phyloP scores from a whole-genome alignment of 1,140 invertebrate species.

The Octopus bimaculoides region DNA sequence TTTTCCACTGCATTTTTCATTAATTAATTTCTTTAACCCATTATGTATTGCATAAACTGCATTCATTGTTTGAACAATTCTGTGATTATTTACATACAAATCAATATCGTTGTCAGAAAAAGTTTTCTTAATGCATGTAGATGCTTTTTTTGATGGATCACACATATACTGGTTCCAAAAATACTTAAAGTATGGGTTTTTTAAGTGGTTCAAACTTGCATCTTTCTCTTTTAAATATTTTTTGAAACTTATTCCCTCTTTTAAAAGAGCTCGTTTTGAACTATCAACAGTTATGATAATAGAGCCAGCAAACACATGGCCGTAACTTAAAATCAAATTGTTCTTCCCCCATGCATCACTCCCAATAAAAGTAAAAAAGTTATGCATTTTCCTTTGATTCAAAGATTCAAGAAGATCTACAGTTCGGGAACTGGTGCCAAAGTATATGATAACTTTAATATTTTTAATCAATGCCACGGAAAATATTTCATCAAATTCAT shows the following conservation, averaged over 20 bases:
- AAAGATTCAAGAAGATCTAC: slow-evolving; percentile 57
- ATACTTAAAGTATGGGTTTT: slow-evolving; percentile 44
- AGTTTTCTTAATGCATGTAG: slow-evolving; percentile 9
- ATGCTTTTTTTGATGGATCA: slow-evolving; percentile 29
- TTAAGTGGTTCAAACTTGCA: slow-evolving; percentile 18
- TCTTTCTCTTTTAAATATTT: slow-evolving; percentile 23
- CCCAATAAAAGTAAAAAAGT: slow-evolving; percentile 68
- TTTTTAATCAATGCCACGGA: slow-evolving; percentile 18
- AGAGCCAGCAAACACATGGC: slow-evolving; percentile 30
- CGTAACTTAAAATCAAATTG: slow-evolving; percentile 24
- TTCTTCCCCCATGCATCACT: slow-evolving; percentile 78
- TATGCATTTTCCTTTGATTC: slow-evolving; percentile 46
- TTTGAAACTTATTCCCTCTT: slow-evolving; percentile 14
- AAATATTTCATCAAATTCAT: slow-evolving; percentile 22
- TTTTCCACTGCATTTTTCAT: slow-evolving; percentile 20
- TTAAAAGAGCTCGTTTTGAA: not conserved
- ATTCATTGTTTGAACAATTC: slow-evolving; percentile 37
- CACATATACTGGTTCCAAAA: slow-evolving; percentile 42
- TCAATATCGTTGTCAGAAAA: slow-evolving; percentile 26
- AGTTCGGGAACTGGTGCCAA: slow-evolving; percentile 70
- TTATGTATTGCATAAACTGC: slow-evolving; percentile 36
- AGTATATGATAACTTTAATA: slow-evolving; percentile 67
- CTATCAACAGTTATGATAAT: slow-evolving; percentile 36
- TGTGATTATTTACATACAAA: slow-evolving; percentile 31
- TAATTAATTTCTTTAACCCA: slow-evolving; percentile 27